These are phyloP conservation scores for Venustaconcha ellipsiformis DNA, from an alignment of 1,140 invertebrate genomes.

Conservation along the genomic window DNA sequence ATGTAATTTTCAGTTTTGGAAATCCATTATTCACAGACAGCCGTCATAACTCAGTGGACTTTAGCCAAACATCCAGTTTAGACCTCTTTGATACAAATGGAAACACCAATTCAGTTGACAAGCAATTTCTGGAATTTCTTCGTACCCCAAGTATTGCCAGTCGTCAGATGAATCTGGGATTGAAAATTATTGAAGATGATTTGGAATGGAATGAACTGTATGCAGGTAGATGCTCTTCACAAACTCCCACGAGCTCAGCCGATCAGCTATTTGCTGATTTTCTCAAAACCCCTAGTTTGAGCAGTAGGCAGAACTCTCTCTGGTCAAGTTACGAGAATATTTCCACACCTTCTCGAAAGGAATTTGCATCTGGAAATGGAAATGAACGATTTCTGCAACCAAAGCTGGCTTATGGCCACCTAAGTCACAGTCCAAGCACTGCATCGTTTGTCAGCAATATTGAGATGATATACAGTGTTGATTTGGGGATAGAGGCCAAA, in stretches of 20 bases:
- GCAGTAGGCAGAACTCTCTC: constrained; percentile 40
- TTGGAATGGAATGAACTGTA: constrained; percentile 28
- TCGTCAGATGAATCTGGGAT: constrained; percentile 35
- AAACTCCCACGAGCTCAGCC: constrained; percentile 30
- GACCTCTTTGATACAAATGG: not conserved
- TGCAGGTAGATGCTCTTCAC: constrained; percentile 7
- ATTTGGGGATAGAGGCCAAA: constrained; percentile 63
- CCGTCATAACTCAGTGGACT: not conserved
- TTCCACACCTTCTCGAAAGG: constrained; percentile 49
- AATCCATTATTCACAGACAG: not conserved
- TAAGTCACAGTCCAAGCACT: constrained; percentile 43
- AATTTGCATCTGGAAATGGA: constrained; percentile 26
- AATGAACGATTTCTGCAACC: constrained; percentile 15
- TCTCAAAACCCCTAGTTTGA: constrained; percentile 49
- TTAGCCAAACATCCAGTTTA: not conserved
- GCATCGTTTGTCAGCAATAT: constrained; percentile 33
- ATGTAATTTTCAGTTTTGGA: constrained; percentile 6
- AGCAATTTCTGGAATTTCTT: constrained; percentile 39
- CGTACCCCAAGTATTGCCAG: constrained; percentile 46
- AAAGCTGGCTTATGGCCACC: constrained; percentile 13
- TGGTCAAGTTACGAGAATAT: constrained; percentile 65
- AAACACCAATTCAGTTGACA: constrained; percentile 7
- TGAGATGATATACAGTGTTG: constrained; percentile 52
- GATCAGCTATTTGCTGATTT: constrained; percentile 39
- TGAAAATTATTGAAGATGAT: constrained; percentile 32